Base-by-base conservation (phyloP, 2,888 invertebrate genomes). In the Idaea straminata region DNA sequence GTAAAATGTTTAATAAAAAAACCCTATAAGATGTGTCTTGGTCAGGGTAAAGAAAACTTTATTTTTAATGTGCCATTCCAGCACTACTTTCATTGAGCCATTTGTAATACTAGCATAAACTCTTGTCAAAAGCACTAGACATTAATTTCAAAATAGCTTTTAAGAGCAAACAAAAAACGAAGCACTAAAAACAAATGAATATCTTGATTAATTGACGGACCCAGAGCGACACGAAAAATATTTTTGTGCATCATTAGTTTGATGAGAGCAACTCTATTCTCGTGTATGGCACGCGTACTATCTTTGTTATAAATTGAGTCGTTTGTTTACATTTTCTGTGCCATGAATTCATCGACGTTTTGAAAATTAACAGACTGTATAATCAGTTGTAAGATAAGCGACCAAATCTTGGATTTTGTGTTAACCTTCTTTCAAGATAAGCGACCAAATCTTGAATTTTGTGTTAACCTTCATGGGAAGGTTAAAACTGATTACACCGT, bases 181-280 rank as follows among this genome's bases (percentile, higher is more conserved):
- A 79, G 70, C 64, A 71, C 65, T 67, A 69, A 74, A 66, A 77
- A 83, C 82, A 83, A 82, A 79, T 75, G 76, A 75, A 83, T 80
- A 80, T 82, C 79, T 84, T 88, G 90, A 91, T 91, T 91, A 91
- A 92, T 91, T 82, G 88, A 87, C 83, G 83, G 79, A 75, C 82
- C 87, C 87, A 83, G 87, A 80, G 85, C 78, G 76, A 92, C 92
- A 92, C 75, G 90, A 78, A 82, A 92, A 92, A 89, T 89, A 91
- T 91, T 91, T 92, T 91, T 90, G 86, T 84, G 87, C 83, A 82
- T 90, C 92, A 86, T 92, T 90, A 90, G 83, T 82, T 81, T 84
- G 84, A 84, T 80, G 82, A 70, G 3, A 61, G 67, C 74, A 72
- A 68, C 77, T 74, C 70, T 74, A 74, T 75, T 69, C 77, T 75